A percentile compares a stretch with the other conserved stretches of the same genome.
These are phyloP conservation scores for Carposina sasakii DNA, from an alignment of 1,140 invertebrate genomes.

Conservation along the genomic window DNA sequence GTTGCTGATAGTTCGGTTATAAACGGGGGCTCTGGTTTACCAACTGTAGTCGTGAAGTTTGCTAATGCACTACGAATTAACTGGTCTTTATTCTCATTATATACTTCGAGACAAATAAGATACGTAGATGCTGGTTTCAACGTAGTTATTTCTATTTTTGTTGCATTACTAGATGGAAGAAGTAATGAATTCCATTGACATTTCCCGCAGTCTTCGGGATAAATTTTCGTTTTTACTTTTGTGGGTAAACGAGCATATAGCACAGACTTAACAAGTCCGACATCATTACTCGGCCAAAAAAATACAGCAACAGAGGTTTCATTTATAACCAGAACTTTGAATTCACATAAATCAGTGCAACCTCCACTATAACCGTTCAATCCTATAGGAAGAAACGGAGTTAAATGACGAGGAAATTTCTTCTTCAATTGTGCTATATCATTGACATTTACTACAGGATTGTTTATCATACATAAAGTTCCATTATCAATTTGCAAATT, in stretches of 20 bases:
- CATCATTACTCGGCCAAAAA: conserved; percentile 28
- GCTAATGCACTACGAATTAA: conserved; percentile 43
- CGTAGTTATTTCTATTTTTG: conserved; percentile 26
- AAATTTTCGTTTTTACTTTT: conserved; percentile 23
- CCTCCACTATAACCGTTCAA: conserved; percentile 51
- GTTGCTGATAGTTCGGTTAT: conserved; percentile 49
- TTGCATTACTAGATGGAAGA: conserved; percentile 13
- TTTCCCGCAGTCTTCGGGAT: conserved; percentile 54
- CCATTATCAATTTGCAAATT: conserved; percentile 75
- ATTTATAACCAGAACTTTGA: conserved; percentile 36
- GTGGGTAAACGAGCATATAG: conserved; percentile 45
- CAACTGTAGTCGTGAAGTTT: conserved; percentile 48
- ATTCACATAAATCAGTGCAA: conserved; percentile 38
- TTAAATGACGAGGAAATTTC: conserved; percentile 37
- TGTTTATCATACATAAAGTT: conserved; percentile 81
- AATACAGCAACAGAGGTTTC: conserved; percentile 40
- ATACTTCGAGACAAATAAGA: conserved; percentile 47
- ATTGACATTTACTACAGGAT: conserved; percentile 81
- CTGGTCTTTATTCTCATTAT: conserved; percentile 18
- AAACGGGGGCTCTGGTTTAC: conserved; percentile 56
- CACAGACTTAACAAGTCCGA: conserved; percentile 37
- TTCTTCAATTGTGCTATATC: conserved; percentile 76
- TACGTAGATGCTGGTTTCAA: conserved; percentile 50
- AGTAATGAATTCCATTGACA: conserved; percentile 45
- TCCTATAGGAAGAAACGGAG: conserved; percentile 33